Evolutionary conservation across 1,140 invertebrate species (phyloP), one percentile per base, ranked within the genome.

Genomic region (Drosophila hydei): DNA sequence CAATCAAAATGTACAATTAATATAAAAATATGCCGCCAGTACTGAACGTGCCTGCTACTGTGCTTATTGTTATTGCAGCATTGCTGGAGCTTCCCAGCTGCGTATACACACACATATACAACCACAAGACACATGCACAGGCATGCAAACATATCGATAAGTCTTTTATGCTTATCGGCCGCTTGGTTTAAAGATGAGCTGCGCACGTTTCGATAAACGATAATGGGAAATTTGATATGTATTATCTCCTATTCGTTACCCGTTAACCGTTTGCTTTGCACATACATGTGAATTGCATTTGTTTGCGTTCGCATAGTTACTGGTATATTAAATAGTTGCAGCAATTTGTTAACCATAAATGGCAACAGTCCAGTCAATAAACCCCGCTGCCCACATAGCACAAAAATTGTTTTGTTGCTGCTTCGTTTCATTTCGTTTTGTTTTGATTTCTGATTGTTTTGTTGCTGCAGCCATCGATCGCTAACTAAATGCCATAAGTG

Each of bases 321-420:
- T 64, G 65, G 65, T 43, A 61, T 73, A 58, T 33, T 33, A 33
- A 33, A 72, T 56, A 61, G 60, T 75, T 85, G 80, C 79, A 85
- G 65, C 75, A 81, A 67, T 77, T 87, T 72, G 69, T 58, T 78
- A 27, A 33, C 81, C 81, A 78, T 81, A 87, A 81, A 87, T 78
- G 81, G 83, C 42, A 30, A 55, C 47, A 75, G n/a, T 21, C 11
- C 64, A 85, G 80, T 85, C 80, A 84, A 85, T 79, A 85, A 85
- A 85, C 78, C 56, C 65, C 65, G 59, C 83, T 50, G 64, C 81
- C 81, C 81, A 87, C 81, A 88, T 71, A 52, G 5, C 14, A 62
- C 43, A 47, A 54, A 12, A 50, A 59, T 43, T 63, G 52, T 65
- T 51, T 40, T 58, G 30, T 65, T 75, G 45, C 36, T 58, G 50